Evolutionary conservation across 2,113 vertebrate genomes (phyloP).

Genomic region (Oreochromis aureus): DNA sequence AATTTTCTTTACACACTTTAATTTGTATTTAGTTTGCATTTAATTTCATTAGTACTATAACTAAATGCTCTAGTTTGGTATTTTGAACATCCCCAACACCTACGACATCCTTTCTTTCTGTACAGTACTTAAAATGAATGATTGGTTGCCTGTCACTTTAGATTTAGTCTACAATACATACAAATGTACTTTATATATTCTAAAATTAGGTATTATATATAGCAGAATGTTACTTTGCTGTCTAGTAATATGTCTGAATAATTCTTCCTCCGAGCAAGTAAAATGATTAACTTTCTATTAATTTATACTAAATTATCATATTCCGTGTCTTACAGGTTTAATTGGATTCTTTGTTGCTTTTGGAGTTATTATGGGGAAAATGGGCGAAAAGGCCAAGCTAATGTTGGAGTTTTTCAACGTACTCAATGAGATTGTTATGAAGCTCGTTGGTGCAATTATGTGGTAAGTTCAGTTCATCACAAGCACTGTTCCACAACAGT

Average conservation of each 20-base stretch:
- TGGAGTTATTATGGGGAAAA: conserved; percentile 96
- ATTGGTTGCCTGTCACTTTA: background rate
- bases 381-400: conserved; percentile 94
- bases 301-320: background rate
- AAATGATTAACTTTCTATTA: background rate
- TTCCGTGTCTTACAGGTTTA: conserved; percentile 73
- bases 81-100: background rate
- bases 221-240: background rate
- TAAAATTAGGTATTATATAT: background rate
- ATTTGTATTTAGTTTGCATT: background rate
- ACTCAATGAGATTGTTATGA: conserved; percentile 98
- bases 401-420: conserved; percentile 99
- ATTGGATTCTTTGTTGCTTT: conserved; percentile 99
- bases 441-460: conserved; percentile 92
- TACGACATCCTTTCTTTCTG: background rate
- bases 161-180: background rate
- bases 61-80: background rate
- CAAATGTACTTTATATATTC: background rate
- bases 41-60: background rate
- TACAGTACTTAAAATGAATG: background rate
- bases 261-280: background rate
- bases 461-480: conserved; percentile 79
- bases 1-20: background rate
- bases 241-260: background rate
- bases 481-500: background rate